Evolutionary conservation across 1,140 invertebrate genomes (phyloP).

Genomic region (Bombus impatiens): DNA sequence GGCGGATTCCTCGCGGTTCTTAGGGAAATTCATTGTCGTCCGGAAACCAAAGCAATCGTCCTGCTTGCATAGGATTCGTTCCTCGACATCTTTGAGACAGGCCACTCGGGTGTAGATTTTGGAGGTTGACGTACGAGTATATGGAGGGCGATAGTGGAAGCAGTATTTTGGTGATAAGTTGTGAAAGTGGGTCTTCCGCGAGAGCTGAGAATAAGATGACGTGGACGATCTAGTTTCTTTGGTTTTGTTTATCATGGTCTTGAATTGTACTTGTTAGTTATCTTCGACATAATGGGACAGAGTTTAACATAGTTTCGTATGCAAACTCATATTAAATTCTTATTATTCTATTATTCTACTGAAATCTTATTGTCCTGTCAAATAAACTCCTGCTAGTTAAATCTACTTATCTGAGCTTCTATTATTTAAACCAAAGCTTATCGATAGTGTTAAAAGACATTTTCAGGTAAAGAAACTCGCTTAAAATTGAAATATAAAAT

Average conservation of each 20-base stretch:
- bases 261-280: background rate
- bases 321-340: background rate
- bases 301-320: too few relatives aligned
- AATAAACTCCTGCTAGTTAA: background rate
- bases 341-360: background rate
- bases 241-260: background rate
- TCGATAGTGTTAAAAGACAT: too few relatives aligned
- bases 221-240: background rate
- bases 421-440: background rate
- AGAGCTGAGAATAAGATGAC: background rate
- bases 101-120: background rate
- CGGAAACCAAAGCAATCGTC: slow-evolving; percentile 36
- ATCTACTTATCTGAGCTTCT: background rate
- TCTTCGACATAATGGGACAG: too few relatives aligned
- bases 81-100: background rate
- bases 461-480: background rate
- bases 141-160: background rate
- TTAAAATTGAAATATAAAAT: background rate
- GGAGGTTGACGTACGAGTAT: background rate
- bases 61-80: background rate
- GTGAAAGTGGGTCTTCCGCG: background rate
- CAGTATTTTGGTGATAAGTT: background rate
- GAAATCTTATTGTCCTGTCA: background rate
- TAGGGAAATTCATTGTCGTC: slow-evolving; percentile 20
- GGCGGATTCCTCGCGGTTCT: slow-evolving; percentile 50